Base-by-base conservation (phyloP, 2,888 invertebrate genomes). In the Ypsolopha sequella region DNA sequence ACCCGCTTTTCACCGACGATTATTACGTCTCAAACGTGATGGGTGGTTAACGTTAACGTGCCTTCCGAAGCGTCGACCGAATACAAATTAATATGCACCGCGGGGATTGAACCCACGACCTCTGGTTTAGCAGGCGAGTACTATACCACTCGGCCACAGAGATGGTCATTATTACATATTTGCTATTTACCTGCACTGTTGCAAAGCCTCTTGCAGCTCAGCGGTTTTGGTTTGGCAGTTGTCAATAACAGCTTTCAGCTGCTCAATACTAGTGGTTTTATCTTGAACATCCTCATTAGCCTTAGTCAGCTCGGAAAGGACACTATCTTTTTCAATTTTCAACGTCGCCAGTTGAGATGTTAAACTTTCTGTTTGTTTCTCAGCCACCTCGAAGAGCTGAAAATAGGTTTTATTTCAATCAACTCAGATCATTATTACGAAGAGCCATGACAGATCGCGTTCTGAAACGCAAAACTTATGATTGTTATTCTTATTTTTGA, bases 331-430 rank as follows among this genome's bases (percentile, higher is more conserved):
- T 8, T 64, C 60, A 0, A 36, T 48, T 43, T 62, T 59, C 33
- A 64, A 35, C 4, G 44, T 8, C 1, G 43, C 38, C 6, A 63
- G 46, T 35, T 62, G 51, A 1, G 51, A 47, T 33, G 58, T 60
- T 13, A 70, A 51, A 6, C 56, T 52, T 36, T 58, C 48, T 1
- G 61, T 50, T 7, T 63, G 59, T 6, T 52, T 34, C 48, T 60
- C 58, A 6, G 52, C 11, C 24, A 59, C 55, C 1, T 51, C 53
- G 24, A 61, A 36, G 13, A 59, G 47, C 68, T 70, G 53, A 44
- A 56, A 56, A 24, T 24, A 24, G 24, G 4, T 24, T 24, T 24
- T 24, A 3, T 24, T 24, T 4, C 24, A 24, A 4, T 24, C 4
- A 24, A 24, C 4, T 24, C 24, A 3, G 24, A 24, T 24, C n/a